phyloP scores from a whole-genome alignment of 2,797 vertebrate genomes.

The Yasuhikotakia modesta region DNA sequence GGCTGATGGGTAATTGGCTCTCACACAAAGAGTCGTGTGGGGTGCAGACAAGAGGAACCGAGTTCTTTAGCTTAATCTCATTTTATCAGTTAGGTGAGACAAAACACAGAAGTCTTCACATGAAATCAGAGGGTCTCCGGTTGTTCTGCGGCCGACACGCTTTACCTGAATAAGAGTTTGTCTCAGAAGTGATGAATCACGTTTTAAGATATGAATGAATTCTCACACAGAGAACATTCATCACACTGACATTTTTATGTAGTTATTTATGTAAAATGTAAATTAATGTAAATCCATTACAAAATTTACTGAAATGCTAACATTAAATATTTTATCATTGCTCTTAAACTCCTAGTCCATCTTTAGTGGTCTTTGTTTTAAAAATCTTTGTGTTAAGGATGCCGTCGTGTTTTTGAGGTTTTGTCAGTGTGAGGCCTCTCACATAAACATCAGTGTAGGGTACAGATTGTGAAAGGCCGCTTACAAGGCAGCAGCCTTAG shows the following conservation, averaged over 20 bases:
- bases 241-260: background rate
- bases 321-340: too few relatives aligned
- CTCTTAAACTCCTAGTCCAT: background rate
- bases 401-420: too few relatives aligned
- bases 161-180: constrained; percentile 18
- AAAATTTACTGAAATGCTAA: too few relatives aligned
- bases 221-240: background rate
- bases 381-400: background rate
- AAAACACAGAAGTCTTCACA: constrained; percentile 51
- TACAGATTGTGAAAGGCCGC: too few relatives aligned
- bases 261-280: background rate
- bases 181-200: constrained; percentile 48
- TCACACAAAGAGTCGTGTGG: constrained; percentile 35
- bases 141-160: constrained; percentile 45
- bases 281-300: background rate
- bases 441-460: background rate
- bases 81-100: constrained; percentile 59
- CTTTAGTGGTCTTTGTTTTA: background rate
- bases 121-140: constrained; percentile 14
- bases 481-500: background rate
- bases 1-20: constrained; percentile 25
- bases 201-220: constrained; percentile 33
- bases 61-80: constrained; percentile 53
- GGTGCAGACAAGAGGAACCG: constrained; percentile 1
- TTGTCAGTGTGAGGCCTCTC: background rate